phyloP scores from a whole-genome alignment of 2,113 vertebrate species.

The Herpetotheres cachinnans region DNA sequence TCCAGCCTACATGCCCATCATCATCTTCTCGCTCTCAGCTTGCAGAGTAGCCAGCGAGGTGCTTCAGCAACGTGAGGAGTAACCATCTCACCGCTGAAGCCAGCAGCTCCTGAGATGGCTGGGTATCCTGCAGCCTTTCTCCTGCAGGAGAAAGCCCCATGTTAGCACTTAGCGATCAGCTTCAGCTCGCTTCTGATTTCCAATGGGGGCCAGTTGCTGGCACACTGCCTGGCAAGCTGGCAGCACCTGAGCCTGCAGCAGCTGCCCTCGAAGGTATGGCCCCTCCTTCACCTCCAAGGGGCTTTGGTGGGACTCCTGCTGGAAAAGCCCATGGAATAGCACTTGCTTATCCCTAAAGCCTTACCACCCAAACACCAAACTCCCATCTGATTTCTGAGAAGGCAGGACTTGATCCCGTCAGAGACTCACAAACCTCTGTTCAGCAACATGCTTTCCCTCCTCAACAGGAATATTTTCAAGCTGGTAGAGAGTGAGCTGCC shows the following conservation, averaged over 20 bases:
- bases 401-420: background rate
- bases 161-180: background rate
- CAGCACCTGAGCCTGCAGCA: fast-evolving
- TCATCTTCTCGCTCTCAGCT: background rate
- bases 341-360: background rate
- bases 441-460: background rate
- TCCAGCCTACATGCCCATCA: fast-evolving
- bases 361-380: background rate
- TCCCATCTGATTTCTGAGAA: background rate
- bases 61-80: background rate
- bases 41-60: fast-evolving
- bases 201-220: fast-evolving
- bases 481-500: background rate
- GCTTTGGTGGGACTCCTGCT: background rate
- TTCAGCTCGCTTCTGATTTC: background rate
- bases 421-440: background rate
- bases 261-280: background rate
- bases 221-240: background rate
- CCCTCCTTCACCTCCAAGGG: background rate
- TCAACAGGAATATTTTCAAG: background rate
- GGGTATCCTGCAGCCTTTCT: background rate
- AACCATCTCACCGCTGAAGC: background rate
- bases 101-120: fast-evolving
- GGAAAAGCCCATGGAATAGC: background rate
- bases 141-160: background rate